A percentile compares a stretch with the other conserved stretches of the same genome.
Conservation (phyloP, 2,113 vertebrate species). For the Neodon shergylaensis region DNA sequence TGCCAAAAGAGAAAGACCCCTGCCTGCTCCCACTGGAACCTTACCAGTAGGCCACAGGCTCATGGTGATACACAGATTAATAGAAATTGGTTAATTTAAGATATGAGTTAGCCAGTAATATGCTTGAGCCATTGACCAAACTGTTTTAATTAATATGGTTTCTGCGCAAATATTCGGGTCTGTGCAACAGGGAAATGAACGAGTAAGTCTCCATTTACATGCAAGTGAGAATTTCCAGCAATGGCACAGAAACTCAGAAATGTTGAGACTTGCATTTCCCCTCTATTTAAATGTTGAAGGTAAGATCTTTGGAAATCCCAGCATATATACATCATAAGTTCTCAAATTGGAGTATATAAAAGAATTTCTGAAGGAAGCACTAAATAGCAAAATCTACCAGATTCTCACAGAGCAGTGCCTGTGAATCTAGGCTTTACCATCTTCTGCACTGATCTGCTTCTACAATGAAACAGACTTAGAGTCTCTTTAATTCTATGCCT, state of each 20-base stretch:
- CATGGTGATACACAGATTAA: too few species aligned
- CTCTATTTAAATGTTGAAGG: not conserved
- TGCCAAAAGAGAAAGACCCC: too few species aligned
- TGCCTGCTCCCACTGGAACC: too few species aligned
- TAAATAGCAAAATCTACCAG: not conserved
- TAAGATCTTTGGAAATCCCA: not conserved
- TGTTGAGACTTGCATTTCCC: not conserved
- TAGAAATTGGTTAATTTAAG: too few species aligned
- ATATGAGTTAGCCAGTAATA: too few species aligned
- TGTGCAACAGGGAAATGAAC: too few species aligned
- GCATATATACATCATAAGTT: not conserved
- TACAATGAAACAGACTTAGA: not conserved
- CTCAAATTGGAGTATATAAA: not conserved
- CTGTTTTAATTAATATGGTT: too few species aligned
- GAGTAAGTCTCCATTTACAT: too few species aligned
- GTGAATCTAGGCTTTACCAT: not conserved
- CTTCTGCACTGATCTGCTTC: not conserved
- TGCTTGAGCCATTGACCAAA: too few species aligned
- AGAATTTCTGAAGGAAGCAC: not conserved
- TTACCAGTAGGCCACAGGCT: too few species aligned
- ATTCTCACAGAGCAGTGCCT: not conserved
- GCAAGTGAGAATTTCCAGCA: not conserved
- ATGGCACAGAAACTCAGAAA: not conserved
- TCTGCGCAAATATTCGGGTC: too few species aligned
- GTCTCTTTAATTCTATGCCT: not conserved